Conservation (phyloP, 1,140 invertebrate species). For the Calliphora vicina region DNA sequence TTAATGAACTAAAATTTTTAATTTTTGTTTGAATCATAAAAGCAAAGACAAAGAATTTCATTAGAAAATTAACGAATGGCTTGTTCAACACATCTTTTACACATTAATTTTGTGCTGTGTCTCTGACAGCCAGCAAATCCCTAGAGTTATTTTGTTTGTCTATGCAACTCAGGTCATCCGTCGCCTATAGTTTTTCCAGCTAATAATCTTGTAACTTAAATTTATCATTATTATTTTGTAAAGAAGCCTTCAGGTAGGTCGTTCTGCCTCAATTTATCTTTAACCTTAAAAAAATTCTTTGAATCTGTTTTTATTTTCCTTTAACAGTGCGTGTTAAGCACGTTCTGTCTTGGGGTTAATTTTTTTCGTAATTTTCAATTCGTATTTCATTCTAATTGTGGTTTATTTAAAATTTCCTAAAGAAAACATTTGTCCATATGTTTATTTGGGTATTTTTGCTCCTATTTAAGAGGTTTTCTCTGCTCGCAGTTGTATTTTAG, state of each 20-base stretch:
- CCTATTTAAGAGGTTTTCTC: background rate
- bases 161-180: background rate
- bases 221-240: background rate
- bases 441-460: background rate
- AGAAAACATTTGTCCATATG: background rate
- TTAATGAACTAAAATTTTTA: slow-evolving; percentile 27
- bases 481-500: background rate
- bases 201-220: slow-evolving; percentile 11
- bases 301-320: no score
- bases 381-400: background rate
- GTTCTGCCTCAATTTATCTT: background rate
- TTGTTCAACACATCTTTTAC: slow-evolving; percentile 32
- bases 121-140: background rate
- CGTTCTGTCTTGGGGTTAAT: no score
- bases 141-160: background rate
- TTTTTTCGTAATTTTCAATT: background rate
- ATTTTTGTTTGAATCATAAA: background rate
- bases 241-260: slow-evolving; percentile 23
- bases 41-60: background rate
- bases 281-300: background rate
- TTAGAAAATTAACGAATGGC: background rate
- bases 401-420: background rate
- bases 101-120: slow-evolving; percentile 11
- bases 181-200: slow-evolving; percentile 17
- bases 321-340: background rate